Evolutionary conservation across 2,888 invertebrate genomes (phyloP).

Genomic region (Pedicia rivosa): DNA sequence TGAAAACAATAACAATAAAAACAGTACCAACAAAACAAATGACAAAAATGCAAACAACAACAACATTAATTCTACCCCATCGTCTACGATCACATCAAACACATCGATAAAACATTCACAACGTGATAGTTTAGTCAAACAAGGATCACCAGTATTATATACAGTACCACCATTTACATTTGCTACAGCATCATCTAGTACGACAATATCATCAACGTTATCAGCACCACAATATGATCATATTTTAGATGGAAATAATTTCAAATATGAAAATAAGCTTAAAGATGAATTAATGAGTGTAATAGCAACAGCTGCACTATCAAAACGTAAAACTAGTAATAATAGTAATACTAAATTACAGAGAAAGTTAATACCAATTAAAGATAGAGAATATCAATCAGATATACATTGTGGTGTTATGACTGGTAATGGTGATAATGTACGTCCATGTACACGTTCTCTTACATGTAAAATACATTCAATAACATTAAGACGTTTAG

Average conservation of each 20-base stretch:
- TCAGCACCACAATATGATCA: constrained; percentile 6
- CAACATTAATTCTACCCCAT: background rate
- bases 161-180: constrained; percentile 10
- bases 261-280: too few species aligned
- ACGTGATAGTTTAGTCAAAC: too few species aligned
- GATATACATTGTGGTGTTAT: constrained; percentile 71
- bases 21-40: too few species aligned
- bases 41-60: background rate
- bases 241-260: too few species aligned
- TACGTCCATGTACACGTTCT: constrained; percentile 62
- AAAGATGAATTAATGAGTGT: too few species aligned
- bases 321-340: constrained; percentile 8
- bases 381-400: constrained; percentile 58
- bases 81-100: background rate
- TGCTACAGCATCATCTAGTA: constrained; percentile 7
- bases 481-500: constrained; percentile 49
- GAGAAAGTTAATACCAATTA: constrained; percentile 23
- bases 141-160: background rate
- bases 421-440: constrained; percentile 45
- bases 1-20: too few species aligned
- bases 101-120: too few species aligned
- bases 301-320: constrained; percentile 5
- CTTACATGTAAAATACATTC: constrained; percentile 57
- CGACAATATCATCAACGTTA: constrained; percentile 4
- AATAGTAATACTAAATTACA: constrained; percentile 22